Evolutionary conservation across 2,888 invertebrate genomes (phyloP).

Genomic region (Eubasilissa splendida): DNA sequence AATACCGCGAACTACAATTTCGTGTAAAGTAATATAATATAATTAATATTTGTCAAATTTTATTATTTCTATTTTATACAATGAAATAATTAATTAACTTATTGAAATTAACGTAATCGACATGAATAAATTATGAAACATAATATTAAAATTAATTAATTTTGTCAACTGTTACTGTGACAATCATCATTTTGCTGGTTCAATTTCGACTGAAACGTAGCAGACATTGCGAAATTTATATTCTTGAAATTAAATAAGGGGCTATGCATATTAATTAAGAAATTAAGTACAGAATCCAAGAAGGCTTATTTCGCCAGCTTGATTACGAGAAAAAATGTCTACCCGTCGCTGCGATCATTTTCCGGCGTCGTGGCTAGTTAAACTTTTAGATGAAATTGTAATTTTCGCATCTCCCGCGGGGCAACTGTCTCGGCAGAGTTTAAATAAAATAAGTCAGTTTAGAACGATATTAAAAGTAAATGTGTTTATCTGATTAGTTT

Average conservation of each 20-base stretch:
- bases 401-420: slow-evolving; percentile 43
- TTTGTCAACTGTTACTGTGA: neutral
- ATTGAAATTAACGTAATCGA: too few species aligned
- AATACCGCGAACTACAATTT: too few species aligned
- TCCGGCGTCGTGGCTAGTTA: slow-evolving; percentile 38
- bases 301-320: slow-evolving; percentile 44
- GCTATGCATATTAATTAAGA: slow-evolving; percentile 54
- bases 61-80: too few species aligned
- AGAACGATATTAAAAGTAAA: too few species aligned
- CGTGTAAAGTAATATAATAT: too few species aligned
- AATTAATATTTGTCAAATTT: too few species aligned
- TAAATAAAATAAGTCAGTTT: too few species aligned
- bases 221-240: slow-evolving; percentile 27
- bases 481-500: too few species aligned
- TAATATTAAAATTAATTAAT: neutral
- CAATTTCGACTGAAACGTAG: neutral
- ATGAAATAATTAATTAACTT: too few species aligned
- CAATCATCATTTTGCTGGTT: slow-evolving; percentile 14
- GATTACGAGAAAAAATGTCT: slow-evolving; percentile 48
- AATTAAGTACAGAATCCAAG: slow-evolving; percentile 49
- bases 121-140: too few species aligned
- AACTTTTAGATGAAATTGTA: slow-evolving; percentile 50
- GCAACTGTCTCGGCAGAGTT: slow-evolving; percentile 10
- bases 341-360: slow-evolving; percentile 43
- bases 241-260: slow-evolving; percentile 48